Evolutionary conservation across 1,140 invertebrate species (phyloP), one percentile per base, ranked within the genome.

Genomic region (Diprion similis): DNA sequence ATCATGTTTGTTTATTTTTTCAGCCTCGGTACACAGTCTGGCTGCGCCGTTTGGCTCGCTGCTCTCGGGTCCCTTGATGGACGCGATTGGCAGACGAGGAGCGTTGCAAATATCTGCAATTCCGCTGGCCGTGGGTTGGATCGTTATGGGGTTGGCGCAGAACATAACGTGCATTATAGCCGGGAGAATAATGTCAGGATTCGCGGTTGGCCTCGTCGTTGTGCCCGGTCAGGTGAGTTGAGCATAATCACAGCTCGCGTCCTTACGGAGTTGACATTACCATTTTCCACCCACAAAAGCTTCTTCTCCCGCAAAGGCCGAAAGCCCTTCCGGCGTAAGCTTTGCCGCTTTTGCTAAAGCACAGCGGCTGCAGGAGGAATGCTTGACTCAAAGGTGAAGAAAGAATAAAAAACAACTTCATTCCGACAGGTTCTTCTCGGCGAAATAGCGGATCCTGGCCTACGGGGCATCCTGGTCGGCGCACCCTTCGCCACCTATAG

Each of bases 401-500:
- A n/a, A 15, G 67, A 69, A 65, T 11, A 24, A 71, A 77, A 10
- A 71, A 45, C n/a, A 46, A 59, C 13, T 59, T 77, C 69, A 66
- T 65, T 69, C 66, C 70, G 74, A 45, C 82, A 94, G 92, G 91
- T 94, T 0, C 89, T 94, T 70, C 87, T 94, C 71, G 92, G 92
- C n/a, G 93, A 94, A 83, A 92, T 91, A 70, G 89, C 93, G 3
- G 92, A 94, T 76, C 91, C 93, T 15, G 88, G 90, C 76, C 77
- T 94, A 10, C 88, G 93, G 69, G 93, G 93, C 11, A 84, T 93
- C 17, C 86, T 94, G 0, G 90, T 91, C 8, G 91, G 92, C 1
- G 89, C 90, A 0, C 91, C 92, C 0, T 92, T 92, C 71, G 91
- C 93, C 4, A 91, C 92, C 17, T 94, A 94, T 75, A 92, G 93